Conservation (phyloP, 2,888 invertebrate species). For the Barypeithes pellucidus region DNA sequence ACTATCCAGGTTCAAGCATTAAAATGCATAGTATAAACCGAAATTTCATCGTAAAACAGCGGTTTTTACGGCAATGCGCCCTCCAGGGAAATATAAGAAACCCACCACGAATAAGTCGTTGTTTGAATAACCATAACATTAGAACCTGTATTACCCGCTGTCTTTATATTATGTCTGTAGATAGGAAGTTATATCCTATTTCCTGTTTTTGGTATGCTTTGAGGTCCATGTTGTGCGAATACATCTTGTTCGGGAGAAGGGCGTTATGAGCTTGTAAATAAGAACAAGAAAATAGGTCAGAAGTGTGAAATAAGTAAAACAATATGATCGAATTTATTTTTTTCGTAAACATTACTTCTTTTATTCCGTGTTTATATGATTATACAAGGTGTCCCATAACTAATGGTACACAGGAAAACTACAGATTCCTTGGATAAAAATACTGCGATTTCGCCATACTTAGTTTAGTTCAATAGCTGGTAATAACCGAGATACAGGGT, state of each 20-base stretch:
- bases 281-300: background rate
- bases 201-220: background rate
- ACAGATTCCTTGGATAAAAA: too few species aligned
- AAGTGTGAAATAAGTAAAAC: background rate
- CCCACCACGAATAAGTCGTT: conserved; percentile 26
- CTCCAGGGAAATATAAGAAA: conserved; percentile 29
- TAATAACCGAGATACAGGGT: too few species aligned
- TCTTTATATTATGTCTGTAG: conserved; percentile 16
- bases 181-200: conserved; percentile 8
- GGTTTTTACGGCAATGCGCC: conserved; percentile 9
- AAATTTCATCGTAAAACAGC: conserved; percentile 29
- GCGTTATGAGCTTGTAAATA: background rate
- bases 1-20: conserved; percentile 10
- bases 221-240: background rate
- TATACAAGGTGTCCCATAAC: background rate
- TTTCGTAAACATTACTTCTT: too few species aligned
- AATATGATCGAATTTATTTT: background rate
- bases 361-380: too few species aligned
- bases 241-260: background rate
- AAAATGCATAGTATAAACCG: conserved; percentile 39
- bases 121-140: conserved; percentile 42
- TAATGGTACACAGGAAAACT: too few species aligned
- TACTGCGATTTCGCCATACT: too few species aligned
- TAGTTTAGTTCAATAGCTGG: too few species aligned
- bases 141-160: conserved; percentile 1